phyloP scores from a whole-genome alignment of 2,113 vertebrate species.

The Poicephalus gulielmi region DNA sequence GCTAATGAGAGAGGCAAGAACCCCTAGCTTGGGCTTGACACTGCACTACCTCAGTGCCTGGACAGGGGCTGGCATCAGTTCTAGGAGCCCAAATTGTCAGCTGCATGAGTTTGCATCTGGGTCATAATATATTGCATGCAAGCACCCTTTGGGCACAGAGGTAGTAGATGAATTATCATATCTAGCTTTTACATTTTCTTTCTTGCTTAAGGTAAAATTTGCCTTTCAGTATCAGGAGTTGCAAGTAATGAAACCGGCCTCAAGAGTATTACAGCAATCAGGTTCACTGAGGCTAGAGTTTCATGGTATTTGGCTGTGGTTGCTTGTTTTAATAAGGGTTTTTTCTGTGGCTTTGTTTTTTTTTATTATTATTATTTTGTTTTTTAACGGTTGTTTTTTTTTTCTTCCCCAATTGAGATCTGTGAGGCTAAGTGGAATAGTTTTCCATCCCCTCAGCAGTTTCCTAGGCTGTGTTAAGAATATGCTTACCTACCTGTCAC shows the following conservation, averaged over 20 bases:
- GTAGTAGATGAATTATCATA: background rate
- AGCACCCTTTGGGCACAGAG: background rate
- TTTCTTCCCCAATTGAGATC: background rate
- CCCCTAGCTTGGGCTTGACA: fast-evolving
- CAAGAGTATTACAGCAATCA: fast-evolving
- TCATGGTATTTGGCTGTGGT: background rate
- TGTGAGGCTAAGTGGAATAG: background rate
- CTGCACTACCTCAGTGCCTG: background rate
- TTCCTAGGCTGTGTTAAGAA: background rate
- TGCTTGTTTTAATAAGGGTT: background rate
- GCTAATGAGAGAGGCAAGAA: background rate
- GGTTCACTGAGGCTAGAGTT: background rate
- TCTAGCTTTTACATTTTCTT: background rate
- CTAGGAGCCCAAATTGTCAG: background rate
- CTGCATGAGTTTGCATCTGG: background rate
- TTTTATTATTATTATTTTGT: background rate
- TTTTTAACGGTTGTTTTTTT: background rate
- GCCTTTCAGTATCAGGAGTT: background rate
- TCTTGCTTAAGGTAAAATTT: background rate
- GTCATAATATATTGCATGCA: background rate
- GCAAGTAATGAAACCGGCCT: background rate
- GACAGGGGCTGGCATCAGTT: background rate
- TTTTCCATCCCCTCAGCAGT: conserved; percentile 31
- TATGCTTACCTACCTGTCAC: background rate
- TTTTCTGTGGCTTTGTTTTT: background rate